These are phyloP conservation scores for Spodoptera frugiperda DNA, from an alignment of 1,140 invertebrate species.

Conservation along the genomic window DNA sequence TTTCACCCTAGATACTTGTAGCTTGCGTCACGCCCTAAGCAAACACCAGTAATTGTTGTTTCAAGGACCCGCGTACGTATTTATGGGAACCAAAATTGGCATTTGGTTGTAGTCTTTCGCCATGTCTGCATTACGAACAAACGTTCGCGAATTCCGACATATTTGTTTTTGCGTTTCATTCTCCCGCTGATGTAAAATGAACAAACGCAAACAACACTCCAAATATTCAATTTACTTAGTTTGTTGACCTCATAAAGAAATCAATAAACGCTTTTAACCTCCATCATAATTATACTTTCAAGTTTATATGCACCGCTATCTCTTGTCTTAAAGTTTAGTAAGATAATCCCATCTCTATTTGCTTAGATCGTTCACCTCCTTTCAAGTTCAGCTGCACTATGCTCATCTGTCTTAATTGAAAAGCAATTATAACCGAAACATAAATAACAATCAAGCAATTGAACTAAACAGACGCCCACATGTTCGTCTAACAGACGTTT, in stretches of 20 bases:
- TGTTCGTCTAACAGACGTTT: conserved; percentile 28
- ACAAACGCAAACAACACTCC: conserved; percentile 9
- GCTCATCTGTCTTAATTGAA: conserved; percentile 65
- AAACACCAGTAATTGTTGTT: conserved; percentile 40
- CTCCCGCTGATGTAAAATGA: conserved; percentile 17
- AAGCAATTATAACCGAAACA: conserved; percentile 68
- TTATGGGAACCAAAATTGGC: conserved; percentile 19
- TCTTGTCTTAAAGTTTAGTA: not conserved
- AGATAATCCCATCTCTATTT: conserved; percentile 4
- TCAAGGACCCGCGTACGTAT: conserved; percentile 39
- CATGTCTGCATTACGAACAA: conserved; percentile 17
- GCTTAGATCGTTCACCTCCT: conserved; percentile 36
- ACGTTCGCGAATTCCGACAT: not conserved
- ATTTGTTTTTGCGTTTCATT: conserved; percentile 13
- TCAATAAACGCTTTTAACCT: conserved; percentile 26
- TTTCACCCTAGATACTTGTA: not conserved
- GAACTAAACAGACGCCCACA: conserved; percentile 64
- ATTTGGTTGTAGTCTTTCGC: conserved; percentile 40
- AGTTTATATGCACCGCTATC: conserved; percentile 19
- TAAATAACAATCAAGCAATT: conserved; percentile 75
- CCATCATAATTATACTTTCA: not conserved
- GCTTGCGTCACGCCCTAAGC: conserved; percentile 33
- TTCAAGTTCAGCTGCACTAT: conserved; percentile 14
- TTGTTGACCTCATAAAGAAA: conserved; percentile 19
- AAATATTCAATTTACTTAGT: not conserved